Conservation (phyloP, 30 jellyfish, hydroid and myxozoan genomes). For the Chironex yamaguchii region DNA sequence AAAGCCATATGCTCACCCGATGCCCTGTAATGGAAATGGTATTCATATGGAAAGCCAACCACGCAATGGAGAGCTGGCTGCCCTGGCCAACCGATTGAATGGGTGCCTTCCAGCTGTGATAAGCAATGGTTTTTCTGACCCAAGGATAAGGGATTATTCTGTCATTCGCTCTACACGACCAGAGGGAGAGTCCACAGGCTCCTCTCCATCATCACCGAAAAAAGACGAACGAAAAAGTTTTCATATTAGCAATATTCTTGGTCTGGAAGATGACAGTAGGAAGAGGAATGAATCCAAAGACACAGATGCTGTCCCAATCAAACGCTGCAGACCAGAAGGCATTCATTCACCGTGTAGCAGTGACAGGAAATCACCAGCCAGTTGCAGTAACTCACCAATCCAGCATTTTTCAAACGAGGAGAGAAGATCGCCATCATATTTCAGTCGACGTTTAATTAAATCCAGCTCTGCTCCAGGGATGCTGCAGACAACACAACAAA, state of each 20-base stretch:
- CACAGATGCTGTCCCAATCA: not conserved
- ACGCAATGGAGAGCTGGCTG: not conserved
- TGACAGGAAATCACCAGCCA: not conserved
- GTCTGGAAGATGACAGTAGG: constrained; percentile 75
- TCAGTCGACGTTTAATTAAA: not conserved
- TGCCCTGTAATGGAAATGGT: not conserved
- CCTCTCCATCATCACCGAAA: constrained; percentile 20
- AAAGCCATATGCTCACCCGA: not conserved
- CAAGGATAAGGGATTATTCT: not conserved
- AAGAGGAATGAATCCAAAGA: not conserved
- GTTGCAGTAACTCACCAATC: not conserved
- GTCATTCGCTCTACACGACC: not conserved
- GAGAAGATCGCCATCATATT: not conserved
- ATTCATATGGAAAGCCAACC: not conserved
- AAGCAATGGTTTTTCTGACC: not conserved
- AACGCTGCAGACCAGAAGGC: not conserved
- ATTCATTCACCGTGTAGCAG: not conserved
- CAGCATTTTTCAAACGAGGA: not conserved
- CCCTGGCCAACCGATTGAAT: not conserved
- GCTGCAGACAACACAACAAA: not conserved
- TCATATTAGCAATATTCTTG: constrained; percentile 77
- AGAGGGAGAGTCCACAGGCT: not conserved
- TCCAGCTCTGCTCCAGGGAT: not conserved
- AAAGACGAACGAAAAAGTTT: constrained; percentile 56
- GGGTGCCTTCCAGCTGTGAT: not conserved